Conservation (phyloP, 1,140 invertebrate genomes). For the Brachionus asplanchnoidis region DNA sequence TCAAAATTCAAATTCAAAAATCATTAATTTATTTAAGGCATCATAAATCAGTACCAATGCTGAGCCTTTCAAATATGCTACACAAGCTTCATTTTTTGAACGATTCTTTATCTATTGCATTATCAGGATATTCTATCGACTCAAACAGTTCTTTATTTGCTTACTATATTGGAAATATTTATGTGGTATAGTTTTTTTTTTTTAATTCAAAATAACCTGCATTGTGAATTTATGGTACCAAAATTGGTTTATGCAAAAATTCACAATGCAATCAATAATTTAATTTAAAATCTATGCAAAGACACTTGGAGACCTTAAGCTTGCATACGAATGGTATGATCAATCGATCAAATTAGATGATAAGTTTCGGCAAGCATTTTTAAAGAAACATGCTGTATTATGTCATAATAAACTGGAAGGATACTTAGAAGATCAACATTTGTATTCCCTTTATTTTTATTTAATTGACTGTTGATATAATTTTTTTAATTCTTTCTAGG, state of each 20-base stretch:
- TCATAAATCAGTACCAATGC: not conserved
- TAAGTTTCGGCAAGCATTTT: not conserved
- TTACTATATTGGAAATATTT: slow-evolving; percentile 34
- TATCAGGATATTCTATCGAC: not conserved
- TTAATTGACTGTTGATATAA: too few relatives aligned
- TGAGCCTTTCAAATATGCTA: slow-evolving; percentile 25
- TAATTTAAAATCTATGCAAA: not conserved
- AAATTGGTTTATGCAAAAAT: too few relatives aligned
- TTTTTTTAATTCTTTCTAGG: not conserved
- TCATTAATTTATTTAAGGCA: not conserved
- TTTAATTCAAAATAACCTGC: not conserved
- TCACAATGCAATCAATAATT: not conserved
- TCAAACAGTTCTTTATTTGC: not conserved
- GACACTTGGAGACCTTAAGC: slow-evolving; percentile 20
- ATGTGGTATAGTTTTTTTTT: not conserved
- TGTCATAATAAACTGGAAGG: slow-evolving; percentile 30
- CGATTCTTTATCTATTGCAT: slow-evolving; percentile 12
- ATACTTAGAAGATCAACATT: slow-evolving; percentile 19
- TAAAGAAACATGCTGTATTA: slow-evolving; percentile 12
- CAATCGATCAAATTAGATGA: not conserved
- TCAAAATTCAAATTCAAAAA: too few relatives aligned
- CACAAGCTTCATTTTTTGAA: slow-evolving; percentile 37
- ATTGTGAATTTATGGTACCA: too few relatives aligned
- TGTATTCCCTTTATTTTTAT: not conserved
- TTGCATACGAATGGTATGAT: slow-evolving; percentile 24